Base-by-base conservation (phyloP, 2,113 vertebrate species). In the Halichoeres trimaculatus region DNA sequence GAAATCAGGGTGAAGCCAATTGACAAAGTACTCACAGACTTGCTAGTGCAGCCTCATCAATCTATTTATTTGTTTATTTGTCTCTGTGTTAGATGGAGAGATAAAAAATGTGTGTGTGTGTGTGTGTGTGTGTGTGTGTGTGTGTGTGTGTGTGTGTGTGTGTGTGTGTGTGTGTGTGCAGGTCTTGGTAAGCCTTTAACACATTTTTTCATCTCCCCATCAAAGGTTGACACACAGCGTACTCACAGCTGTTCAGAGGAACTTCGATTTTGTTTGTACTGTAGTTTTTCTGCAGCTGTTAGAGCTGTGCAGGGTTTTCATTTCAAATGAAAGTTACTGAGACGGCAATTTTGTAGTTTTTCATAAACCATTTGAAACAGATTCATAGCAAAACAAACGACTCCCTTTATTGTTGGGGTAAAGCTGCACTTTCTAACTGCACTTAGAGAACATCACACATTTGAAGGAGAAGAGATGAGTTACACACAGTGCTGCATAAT, bases 11-110 rank as follows among this genome's bases (percentile, higher is more conserved):
- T 84, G 62, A 64, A 76, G 45, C 36, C 36, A 41, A 35, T 57
- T 36, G 66, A 64, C 20, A n/a, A 48, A 35, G 48, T 68, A 89
- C 56, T 75, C 24, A 51, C 50, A 55, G 66, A 66, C 53, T 38
- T 36, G 62, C 62, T 51, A 61, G 84, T 78, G 45, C 20, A 52
- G 54, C 57, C 55, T 72, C n/a, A 34, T 43, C 16, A 85, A 40
- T 52, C 17, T 88, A 90, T 86, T 91, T 92, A 92, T 92, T 91
- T 90, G 85, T 91, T 90, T 86, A 78, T 92, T 84, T 54, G 23
- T 50, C 3, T 34, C 16, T n/a, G 47, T 58, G 26, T 61, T 24
- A 10, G 38, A 10, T 9, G 8, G 38, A 22, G 41, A 16, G 19
- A 43, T 19, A 36, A n/a, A n/a, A n/a, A n/a, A n/a, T n/a, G 26